Evolutionary conservation across 2,797 vertebrate species (phyloP).

Genomic region (Enteromius radiatus): DNA sequence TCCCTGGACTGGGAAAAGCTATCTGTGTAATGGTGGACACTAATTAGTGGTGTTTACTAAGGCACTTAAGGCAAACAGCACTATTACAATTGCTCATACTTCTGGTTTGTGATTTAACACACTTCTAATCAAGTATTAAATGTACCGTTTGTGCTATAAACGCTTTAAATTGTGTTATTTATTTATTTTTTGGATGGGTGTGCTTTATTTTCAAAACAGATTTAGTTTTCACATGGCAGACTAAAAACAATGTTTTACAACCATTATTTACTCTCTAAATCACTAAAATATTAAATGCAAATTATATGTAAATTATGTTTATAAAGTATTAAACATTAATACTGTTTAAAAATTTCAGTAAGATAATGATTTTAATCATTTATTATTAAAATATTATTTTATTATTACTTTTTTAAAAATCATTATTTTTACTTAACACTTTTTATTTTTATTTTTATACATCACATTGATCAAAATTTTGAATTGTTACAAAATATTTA

Average conservation of each 20-base stretch:
- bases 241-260: background rate
- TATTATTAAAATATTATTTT: background rate
- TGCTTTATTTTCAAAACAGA: background rate
- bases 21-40: slow-evolving; percentile 14
- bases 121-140: background rate
- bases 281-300: background rate
- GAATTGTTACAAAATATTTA: background rate
- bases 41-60: slow-evolving; percentile 32
- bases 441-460: no score
- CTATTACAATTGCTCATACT: slow-evolving; percentile 2
- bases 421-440: background rate
- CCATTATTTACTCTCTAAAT: background rate
- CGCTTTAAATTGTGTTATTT: background rate
- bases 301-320: background rate
- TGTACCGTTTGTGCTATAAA: background rate
- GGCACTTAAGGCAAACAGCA: slow-evolving; percentile 13
- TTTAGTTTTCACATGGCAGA: slow-evolving; percentile 22
- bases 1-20: slow-evolving; percentile 53
- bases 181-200: background rate
- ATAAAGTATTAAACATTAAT: background rate
- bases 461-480: background rate
- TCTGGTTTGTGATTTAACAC: slow-evolving; percentile 5
- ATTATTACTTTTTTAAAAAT: background rate
- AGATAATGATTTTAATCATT: no score
- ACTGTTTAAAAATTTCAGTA: background rate